phyloP scores from a whole-genome alignment of 2,888 invertebrate species.

The Steinernema scapterisci region DNA sequence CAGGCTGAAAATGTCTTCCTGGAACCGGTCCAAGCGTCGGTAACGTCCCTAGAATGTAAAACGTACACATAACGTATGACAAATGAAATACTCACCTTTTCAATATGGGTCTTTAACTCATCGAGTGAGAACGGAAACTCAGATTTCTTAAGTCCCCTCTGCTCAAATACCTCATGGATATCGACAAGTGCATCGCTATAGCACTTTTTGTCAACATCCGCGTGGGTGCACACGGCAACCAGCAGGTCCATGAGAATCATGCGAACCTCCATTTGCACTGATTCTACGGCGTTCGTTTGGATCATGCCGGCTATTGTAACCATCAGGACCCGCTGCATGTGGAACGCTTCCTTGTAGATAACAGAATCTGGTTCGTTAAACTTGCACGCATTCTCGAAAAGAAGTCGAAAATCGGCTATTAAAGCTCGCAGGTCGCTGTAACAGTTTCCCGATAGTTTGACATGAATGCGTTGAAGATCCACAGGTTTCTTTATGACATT shows the following conservation, averaged over 20 bases:
- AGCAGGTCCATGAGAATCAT: constrained; percentile 88
- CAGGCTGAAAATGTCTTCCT: constrained; percentile 92
- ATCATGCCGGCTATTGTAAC: constrained; percentile 71
- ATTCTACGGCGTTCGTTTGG: constrained; percentile 33
- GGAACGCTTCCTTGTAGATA: constrained; percentile 74
- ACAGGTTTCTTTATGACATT: constrained; percentile 94
- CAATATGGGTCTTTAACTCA: constrained; percentile 87
- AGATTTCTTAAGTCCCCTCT: constrained; percentile 72
- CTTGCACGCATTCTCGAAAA: constrained; percentile 95
- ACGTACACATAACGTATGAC: no score
- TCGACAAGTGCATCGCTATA: constrained; percentile 95
- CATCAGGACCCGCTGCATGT: constrained; percentile 78
- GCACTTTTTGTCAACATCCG: constrained; percentile 91
- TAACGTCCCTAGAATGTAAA: constrained; percentile 76
- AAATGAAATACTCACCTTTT: no score
- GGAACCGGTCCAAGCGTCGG: constrained; percentile 88
- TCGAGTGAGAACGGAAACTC: constrained; percentile 83
- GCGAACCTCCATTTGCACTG: constrained; percentile 83
- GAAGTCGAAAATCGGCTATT: constrained; percentile 72
- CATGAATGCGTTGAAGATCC: constrained; percentile 88
- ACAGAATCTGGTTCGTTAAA: constrained; percentile 96
- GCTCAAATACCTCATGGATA: constrained; percentile 78
- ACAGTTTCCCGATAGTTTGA: constrained; percentile 38
- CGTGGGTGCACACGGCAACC: constrained; percentile 90
- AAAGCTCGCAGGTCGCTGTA: constrained; percentile 44